These are phyloP conservation scores for Macrosteles quadrilineatus DNA, from an alignment of 1,140 invertebrate genomes.

Conservation along the genomic window DNA sequence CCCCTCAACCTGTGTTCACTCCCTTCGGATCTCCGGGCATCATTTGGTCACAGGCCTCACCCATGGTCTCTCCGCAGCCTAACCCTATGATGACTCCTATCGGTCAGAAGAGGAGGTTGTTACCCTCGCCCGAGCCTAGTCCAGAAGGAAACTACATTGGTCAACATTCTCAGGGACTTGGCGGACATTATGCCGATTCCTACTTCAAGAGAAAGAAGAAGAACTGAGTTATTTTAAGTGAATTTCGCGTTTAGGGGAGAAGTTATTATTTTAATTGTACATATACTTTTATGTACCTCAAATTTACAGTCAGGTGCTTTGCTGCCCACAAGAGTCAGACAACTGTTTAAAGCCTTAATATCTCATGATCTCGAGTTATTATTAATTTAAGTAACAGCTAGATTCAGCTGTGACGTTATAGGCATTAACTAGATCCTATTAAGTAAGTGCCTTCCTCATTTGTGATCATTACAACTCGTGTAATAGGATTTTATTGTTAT, in stretches of 20 bases:
- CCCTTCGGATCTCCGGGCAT: slow-evolving; percentile 33
- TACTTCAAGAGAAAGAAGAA: slow-evolving; percentile 55
- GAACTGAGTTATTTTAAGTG: neutral
- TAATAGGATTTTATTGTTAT: slow-evolving; percentile 12
- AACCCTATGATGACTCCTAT: slow-evolving; percentile 45
- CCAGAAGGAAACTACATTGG: slow-evolving; percentile 57
- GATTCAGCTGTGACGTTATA: neutral
- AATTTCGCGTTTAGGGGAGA: too few relatives aligned
- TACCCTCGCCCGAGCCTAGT: slow-evolving; percentile 56
- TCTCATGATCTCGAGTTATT: slow-evolving; percentile 3
- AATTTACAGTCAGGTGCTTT: neutral
- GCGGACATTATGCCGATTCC: slow-evolving; percentile 60
- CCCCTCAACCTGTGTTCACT: slow-evolving; percentile 35
- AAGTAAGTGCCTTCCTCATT: slow-evolving; percentile 11
- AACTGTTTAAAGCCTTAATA: slow-evolving; percentile 11
- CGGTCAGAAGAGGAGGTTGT: slow-evolving; percentile 56
- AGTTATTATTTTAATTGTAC: too few relatives aligned
- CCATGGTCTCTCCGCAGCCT: slow-evolving; percentile 27
- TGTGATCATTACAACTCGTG: neutral
- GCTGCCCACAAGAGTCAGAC: neutral
- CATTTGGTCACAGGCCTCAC: slow-evolving; percentile 34
- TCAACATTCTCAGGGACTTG: slow-evolving; percentile 60
- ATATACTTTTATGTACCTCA: neutral
- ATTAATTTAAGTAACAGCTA: neutral
- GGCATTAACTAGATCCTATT: neutral